phyloP scores from a whole-genome alignment of 2,797 vertebrate genomes.

The Meda fulgida region DNA sequence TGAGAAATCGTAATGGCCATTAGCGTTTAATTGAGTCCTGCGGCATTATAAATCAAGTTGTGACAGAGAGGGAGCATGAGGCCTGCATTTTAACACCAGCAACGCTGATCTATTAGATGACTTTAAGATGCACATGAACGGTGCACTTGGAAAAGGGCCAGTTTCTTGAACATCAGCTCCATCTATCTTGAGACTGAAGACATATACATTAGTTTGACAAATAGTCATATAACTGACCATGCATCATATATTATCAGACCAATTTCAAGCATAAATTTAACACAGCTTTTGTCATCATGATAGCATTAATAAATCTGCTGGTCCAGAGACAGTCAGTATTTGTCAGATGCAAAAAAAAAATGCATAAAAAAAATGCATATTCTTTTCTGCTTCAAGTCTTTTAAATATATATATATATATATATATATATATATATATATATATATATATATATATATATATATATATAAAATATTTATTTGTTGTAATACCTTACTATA shows the following conservation, averaged over 20 bases:
- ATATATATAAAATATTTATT: too few relatives aligned
- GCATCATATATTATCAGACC: background rate
- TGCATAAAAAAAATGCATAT: background rate
- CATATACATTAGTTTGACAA: conserved; percentile 20
- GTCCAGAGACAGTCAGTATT: background rate
- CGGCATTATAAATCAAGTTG: conserved; percentile 68
- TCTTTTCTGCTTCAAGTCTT: background rate
- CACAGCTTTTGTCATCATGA: background rate
- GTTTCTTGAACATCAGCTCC: background rate
- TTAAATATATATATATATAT: too few relatives aligned
- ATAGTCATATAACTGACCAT: conserved; percentile 16
- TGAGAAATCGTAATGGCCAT: conserved; percentile 68
- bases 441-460: too few relatives aligned
- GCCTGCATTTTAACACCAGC: conserved; percentile 46
- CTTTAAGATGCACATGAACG: conserved; percentile 17
- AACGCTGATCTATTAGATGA: conserved; percentile 23
- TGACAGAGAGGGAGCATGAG: conserved; percentile 43
- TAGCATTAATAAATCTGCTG: background rate
- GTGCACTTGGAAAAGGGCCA: conserved; percentile 1
- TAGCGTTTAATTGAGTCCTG: conserved; percentile 66
- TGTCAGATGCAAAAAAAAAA: background rate
- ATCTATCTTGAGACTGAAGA: background rate
- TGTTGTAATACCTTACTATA: background rate
- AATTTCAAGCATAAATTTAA: background rate
- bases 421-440: too few relatives aligned